A percentile compares a stretch with the other conserved stretches of the same genome.
Evolutionary conservation across 2,113 vertebrate species (phyloP).

Genomic region (Arenaria interpres): DNA sequence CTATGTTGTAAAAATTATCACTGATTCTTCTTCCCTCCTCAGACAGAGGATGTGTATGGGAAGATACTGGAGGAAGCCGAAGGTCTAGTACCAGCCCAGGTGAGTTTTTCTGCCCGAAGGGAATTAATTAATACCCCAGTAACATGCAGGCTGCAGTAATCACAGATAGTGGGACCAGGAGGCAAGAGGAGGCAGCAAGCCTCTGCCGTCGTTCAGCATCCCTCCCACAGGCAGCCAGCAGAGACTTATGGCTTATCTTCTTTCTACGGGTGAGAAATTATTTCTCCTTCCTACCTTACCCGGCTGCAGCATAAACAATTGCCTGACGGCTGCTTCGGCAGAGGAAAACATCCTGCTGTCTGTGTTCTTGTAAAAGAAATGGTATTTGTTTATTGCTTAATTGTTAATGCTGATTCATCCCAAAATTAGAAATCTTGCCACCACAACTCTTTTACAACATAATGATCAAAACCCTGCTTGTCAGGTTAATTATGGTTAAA

Average conservation of each 20-base stretch:
- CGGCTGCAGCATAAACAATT: not conserved
- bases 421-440: not conserved
- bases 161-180: not conserved
- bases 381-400: not conserved
- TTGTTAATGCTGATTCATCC: not conserved
- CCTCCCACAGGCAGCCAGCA: not conserved
- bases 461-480: not conserved
- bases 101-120: not conserved
- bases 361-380: not conserved
- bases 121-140: not conserved
- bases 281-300: not conserved
- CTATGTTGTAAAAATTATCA: not conserved
- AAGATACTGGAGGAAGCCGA: not conserved
- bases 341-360: not conserved
- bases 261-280: not conserved
- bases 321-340: not conserved
- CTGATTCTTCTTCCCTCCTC: not conserved
- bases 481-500: not conserved
- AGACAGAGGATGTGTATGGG: not conserved
- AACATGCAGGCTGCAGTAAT: not conserved
- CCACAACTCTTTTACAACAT: not conserved
- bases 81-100: not conserved
- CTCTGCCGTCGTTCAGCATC: not conserved
- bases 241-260: not conserved
- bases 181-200: not conserved